Base-by-base conservation (phyloP, 2,113 vertebrate species). In the Brachirus orientalis region DNA sequence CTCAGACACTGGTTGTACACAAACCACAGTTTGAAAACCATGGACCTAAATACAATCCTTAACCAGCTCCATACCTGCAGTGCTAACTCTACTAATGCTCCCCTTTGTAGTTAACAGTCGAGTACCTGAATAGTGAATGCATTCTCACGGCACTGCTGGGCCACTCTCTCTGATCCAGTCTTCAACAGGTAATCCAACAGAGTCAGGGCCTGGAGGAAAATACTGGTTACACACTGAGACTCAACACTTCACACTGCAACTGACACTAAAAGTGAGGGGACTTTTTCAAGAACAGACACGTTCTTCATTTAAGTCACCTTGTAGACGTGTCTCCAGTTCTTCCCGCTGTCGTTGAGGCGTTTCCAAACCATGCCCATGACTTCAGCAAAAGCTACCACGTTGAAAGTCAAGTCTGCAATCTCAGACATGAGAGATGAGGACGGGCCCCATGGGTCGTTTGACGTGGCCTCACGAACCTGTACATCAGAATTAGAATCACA, bases 321-420 rank as follows among this genome's bases (percentile, higher is more conserved):
- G 92, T 99, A 98, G 67, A 98, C 97, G 0, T 99, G 97, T 36
- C 97, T 92, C 97, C 97, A 98, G 89, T 98, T 98, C 92, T 98
- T 98, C 80, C 97, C 97, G 0, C 95, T 96, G 90, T 99, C 97
- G 0, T 97, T 98, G 75, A 99, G 94, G 41, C 97, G 93, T 80
- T 96, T 95, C 96, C 96, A 98, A 82, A 99, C 92, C 97, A 99
- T 99, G 63, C 95, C 95, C 97, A 99, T 99, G 83, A 99, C 96
- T 89, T 98, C 97, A 0, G 95, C 94, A 0, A 98, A 98, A 1
- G 96, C 95, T 85, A 97, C 96, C 0, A 97, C 95, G 22, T 96
- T 98, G 90, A 98, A 97, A 84, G 97, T 99, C 90, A 98, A 86
- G 83, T 98, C 96, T 0, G 97, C 95, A 0, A 99, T 98, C 90